phyloP scores from a whole-genome alignment of 2,113 vertebrate species.

The Rousettus leschenaultii region DNA sequence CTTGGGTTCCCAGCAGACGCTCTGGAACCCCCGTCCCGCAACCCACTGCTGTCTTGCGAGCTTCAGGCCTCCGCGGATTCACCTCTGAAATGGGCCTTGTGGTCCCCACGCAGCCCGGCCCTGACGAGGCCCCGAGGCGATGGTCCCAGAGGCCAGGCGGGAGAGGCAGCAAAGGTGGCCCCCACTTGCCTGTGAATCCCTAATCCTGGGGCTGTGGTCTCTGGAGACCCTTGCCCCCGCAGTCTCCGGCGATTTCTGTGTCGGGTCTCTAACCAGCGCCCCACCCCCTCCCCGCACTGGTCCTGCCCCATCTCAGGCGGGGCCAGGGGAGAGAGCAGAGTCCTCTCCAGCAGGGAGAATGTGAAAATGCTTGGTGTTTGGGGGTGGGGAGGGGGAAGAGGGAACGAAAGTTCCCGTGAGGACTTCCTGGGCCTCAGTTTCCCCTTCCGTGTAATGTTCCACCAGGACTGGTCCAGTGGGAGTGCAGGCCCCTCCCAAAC shows the following conservation, averaged over 20 bases:
- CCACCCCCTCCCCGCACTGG: too few relatives aligned
- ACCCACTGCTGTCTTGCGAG: accelerated
- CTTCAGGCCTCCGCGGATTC: not conserved
- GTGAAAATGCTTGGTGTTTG: accelerated
- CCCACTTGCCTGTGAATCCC: not conserved
- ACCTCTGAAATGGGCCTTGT: not conserved
- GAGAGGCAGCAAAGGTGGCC: not conserved
- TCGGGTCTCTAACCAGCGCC: too few relatives aligned
- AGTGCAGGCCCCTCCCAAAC: not conserved
- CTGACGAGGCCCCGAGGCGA: not conserved
- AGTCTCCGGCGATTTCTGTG: not conserved
- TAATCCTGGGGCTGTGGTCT: too few relatives aligned
- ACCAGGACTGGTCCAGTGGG: not conserved
- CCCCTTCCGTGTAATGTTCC: not conserved
- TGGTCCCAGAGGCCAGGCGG: accelerated
- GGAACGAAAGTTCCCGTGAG: not conserved
- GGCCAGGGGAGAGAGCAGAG: not conserved
- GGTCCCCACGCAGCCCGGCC: not conserved
- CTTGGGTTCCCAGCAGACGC: not conserved
- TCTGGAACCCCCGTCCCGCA: not conserved
- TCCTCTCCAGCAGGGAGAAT: not conserved
- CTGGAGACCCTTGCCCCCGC: not conserved
- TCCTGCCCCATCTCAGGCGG: not conserved
- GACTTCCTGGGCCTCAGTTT: not conserved
- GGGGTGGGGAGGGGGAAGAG: not conserved